phyloP scores from a whole-genome alignment of 2,797 vertebrate genomes.

The Takifugu rubripes region DNA sequence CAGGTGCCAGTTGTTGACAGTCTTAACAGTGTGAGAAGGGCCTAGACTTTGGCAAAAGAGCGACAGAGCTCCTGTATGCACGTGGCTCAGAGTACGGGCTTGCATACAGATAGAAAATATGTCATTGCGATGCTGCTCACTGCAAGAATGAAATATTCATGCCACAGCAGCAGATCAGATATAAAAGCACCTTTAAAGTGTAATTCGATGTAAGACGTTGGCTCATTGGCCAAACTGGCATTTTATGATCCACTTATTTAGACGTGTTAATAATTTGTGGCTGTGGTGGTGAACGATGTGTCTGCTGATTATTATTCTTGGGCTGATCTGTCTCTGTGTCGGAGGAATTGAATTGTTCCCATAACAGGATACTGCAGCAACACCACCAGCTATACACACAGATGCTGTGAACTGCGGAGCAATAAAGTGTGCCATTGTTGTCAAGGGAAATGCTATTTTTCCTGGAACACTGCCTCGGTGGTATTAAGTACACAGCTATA shows the following conservation, averaged over 20 bases:
- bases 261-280: conserved; percentile 45
- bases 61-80: background rate
- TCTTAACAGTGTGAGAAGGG: conserved; percentile 32
- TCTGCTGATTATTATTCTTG: conserved; percentile 67
- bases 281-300: conserved; percentile 29
- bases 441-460: conserved; percentile 62
- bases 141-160: conserved; percentile 67
- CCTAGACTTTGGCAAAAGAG: conserved; percentile 29
- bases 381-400: conserved; percentile 56
- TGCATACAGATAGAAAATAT: conserved; percentile 68
- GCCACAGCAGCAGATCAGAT: conserved; percentile 60
- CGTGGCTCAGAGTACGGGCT: conserved; percentile 36
- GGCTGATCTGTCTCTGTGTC: conserved; percentile 57
- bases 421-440: conserved; percentile 76
- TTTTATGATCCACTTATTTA: conserved; percentile 8
- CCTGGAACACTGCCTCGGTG: conserved; percentile 56
- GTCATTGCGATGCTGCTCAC: conserved; percentile 64
- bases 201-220: conserved; percentile 52
- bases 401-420: conserved; percentile 65
- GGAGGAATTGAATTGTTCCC: conserved; percentile 72
- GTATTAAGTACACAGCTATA: conserved; percentile 55
- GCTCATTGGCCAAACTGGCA: conserved; percentile 49
- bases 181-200: conserved; percentile 54
- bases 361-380: conserved; percentile 76
- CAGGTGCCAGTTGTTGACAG: conserved; percentile 53